These are phyloP conservation scores for Oncopeltus fasciatus DNA, from an alignment of 1,140 invertebrate species.

Conservation along the genomic window DNA sequence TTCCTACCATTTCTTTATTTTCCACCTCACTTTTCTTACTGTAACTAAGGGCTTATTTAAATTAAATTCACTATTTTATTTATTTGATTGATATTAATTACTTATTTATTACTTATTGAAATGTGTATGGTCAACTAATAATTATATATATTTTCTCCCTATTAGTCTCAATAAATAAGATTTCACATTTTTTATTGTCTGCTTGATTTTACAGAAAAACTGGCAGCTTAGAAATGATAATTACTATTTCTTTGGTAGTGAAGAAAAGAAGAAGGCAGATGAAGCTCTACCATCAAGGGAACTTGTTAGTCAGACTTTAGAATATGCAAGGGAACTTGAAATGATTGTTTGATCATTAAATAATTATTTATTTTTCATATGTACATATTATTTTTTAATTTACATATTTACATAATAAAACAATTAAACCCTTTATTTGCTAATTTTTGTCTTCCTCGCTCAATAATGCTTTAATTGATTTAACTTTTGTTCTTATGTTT, in stretches of 20 bases:
- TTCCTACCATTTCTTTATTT: too few species aligned
- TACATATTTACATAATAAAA: not conserved
- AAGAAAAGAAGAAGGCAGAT: constrained; percentile 63
- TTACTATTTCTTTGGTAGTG: constrained; percentile 60
- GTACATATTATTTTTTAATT: not conserved
- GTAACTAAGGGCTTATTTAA: too few species aligned
- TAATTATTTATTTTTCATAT: constrained; percentile 1
- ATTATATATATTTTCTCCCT: too few species aligned
- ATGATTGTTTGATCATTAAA: constrained; percentile 78
- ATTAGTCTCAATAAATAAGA: too few species aligned
- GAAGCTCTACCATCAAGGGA: constrained; percentile 75
- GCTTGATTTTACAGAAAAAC: constrained; percentile 41
- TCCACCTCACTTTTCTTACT: too few species aligned
- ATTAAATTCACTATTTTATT: too few species aligned
- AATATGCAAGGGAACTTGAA: constrained; percentile 95
- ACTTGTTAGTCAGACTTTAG: constrained; percentile 82
- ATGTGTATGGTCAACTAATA: too few species aligned
- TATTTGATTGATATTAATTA: too few species aligned
- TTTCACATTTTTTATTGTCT: too few species aligned
- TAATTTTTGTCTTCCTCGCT: not conserved
- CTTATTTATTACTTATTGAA: too few species aligned
- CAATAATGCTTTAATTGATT: not conserved
- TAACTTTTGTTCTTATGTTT: not conserved
- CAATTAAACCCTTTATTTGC: too few species aligned
- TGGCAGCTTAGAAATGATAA: constrained; percentile 70